Conservation (phyloP, 2,113 vertebrate species). For the Mixornis gularis region DNA sequence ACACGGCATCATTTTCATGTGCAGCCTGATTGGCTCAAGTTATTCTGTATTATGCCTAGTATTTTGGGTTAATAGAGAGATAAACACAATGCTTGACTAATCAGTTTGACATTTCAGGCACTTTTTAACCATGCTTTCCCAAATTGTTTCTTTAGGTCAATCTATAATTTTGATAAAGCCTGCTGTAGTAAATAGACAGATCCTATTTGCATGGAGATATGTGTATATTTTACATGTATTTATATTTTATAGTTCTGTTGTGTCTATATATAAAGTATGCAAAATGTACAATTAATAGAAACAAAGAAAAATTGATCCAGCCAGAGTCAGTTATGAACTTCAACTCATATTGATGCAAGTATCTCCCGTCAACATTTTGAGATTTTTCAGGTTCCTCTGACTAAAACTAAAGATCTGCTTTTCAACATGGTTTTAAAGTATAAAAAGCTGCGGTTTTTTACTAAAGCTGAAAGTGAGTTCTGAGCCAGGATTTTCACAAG, state of each 20-base stretch:
- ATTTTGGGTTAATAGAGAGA: background rate
- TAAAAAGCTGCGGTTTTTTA: rapidly evolving
- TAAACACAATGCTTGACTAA: background rate
- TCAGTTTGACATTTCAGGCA: background rate
- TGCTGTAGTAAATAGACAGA: background rate
- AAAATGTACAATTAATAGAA: background rate
- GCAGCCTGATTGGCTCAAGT: background rate
- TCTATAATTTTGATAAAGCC: background rate
- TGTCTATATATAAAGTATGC: background rate
- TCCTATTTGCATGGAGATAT: background rate
- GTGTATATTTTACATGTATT: background rate
- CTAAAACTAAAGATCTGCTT: background rate
- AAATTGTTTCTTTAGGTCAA: background rate
- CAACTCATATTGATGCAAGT: background rate
- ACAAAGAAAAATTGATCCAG: background rate
- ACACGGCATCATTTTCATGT: background rate
- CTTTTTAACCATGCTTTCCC: background rate
- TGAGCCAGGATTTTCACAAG: background rate
- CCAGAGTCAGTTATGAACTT: background rate
- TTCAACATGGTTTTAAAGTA: background rate
- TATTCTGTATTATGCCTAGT: background rate
- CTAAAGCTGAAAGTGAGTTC: background rate
- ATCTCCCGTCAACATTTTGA: background rate
- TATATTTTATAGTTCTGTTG: background rate
- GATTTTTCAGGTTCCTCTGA: background rate